Conservation (phyloP, 2,797 vertebrate species). For the Buceros bicornis region DNA sequence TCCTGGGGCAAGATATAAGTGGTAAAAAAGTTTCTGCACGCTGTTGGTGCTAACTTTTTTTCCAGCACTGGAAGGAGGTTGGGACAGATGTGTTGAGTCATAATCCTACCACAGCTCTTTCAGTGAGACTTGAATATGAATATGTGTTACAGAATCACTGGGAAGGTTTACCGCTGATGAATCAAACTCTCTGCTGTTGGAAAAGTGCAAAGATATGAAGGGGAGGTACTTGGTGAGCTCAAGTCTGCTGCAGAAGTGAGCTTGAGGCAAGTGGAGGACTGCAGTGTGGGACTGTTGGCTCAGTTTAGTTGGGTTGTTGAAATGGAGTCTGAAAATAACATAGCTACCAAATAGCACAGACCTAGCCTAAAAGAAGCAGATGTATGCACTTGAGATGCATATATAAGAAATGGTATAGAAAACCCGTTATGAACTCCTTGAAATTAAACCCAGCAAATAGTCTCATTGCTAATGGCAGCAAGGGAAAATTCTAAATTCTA, state of each 20-base stretch:
- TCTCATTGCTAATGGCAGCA: neutral
- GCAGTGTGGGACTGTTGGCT: neutral
- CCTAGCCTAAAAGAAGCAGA: conserved; percentile 11
- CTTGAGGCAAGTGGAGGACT: neutral
- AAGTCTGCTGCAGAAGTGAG: neutral
- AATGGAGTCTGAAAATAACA: conserved; percentile 3
- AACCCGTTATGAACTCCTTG: neutral
- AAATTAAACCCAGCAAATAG: neutral
- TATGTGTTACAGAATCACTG: rapidly evolving
- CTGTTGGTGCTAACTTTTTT: rapidly evolving
- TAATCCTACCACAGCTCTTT: neutral
- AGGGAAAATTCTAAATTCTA: neutral
- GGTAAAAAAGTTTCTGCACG: rapidly evolving
- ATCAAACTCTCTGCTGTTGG: neutral
- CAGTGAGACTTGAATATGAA: neutral
- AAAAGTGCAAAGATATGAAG: neutral
- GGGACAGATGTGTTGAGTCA: neutral
- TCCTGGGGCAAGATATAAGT: neutral
- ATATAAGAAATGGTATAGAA: conserved; percentile 1
- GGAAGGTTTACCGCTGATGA: neutral
- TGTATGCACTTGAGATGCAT: conserved; percentile 33
- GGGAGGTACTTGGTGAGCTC: neutral
- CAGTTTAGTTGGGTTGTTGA: neutral
- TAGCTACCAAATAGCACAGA: neutral
- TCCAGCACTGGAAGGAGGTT: neutral